Conservation (phyloP, 2,797 vertebrate genomes). For the Catharus ustulatus region DNA sequence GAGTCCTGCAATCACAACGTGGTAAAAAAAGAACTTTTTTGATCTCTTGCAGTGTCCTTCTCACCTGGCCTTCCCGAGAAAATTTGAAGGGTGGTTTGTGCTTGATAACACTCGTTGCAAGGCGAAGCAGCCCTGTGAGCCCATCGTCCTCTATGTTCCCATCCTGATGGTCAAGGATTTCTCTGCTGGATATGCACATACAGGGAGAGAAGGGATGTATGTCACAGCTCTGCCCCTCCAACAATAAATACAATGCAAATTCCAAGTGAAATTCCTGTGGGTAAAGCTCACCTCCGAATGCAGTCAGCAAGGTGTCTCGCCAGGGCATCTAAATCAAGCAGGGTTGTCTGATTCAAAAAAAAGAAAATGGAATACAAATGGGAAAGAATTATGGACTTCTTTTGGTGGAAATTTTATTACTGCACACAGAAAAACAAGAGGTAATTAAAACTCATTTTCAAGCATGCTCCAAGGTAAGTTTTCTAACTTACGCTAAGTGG, state of each 20-base stretch:
- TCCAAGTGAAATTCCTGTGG: background rate
- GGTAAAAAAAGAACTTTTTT: background rate
- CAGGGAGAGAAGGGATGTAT: background rate
- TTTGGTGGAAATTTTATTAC: background rate
- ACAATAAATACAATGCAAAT: background rate
- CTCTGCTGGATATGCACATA: conserved; percentile 79
- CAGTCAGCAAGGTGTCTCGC: conserved; percentile 97
- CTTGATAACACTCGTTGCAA: conserved; percentile 95
- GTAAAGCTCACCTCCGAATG: conserved; percentile 88
- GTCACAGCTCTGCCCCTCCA: background rate
- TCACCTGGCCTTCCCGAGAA: conserved; percentile 91
- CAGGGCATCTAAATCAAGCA: conserved; percentile 95
- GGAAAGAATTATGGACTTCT: background rate
- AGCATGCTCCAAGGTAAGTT: background rate
- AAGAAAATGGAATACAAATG: conserved; percentile 46
- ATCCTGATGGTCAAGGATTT: conserved; percentile 97
- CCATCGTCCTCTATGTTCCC: conserved; percentile 95
- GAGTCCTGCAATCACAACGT: background rate
- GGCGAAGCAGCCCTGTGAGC: conserved; percentile 90
- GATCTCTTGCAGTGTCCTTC: background rate
- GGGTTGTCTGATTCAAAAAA: conserved; percentile 86
- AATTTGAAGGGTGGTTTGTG: conserved; percentile 99
- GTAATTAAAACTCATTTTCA: background rate
- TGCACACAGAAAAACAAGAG: background rate
- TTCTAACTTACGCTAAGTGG: background rate